These are phyloP conservation scores for Himalopsyche kuldschensis DNA, from an alignment of 2,888 invertebrate species.

Conservation along the genomic window DNA sequence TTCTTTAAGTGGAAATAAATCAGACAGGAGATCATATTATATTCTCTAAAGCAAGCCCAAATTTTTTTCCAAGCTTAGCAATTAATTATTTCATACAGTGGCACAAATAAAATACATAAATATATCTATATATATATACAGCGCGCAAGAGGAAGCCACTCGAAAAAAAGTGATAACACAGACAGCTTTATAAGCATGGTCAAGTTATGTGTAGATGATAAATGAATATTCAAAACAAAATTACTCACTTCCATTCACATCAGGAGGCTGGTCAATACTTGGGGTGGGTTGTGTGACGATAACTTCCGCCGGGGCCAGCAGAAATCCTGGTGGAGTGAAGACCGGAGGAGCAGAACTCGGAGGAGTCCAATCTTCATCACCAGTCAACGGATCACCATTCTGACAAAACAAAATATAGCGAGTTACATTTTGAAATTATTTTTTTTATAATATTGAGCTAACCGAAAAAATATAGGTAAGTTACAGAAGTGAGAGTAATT, in stretches of 20 bases:
- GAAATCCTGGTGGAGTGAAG: conserved; percentile 69
- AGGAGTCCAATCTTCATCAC: conserved; percentile 69
- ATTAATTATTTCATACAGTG: neutral
- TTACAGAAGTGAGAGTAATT: too few species aligned
- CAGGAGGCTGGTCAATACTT: conserved; percentile 35
- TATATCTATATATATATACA: neutral
- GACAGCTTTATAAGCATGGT: too few species aligned
- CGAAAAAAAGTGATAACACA: conserved; percentile 35
- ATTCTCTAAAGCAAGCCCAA: too few species aligned
- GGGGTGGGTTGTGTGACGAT: conserved; percentile 60
- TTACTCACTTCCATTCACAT: conserved; percentile 43
- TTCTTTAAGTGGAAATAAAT: too few species aligned
- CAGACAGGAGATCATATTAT: too few species aligned
- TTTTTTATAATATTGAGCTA: too few species aligned
- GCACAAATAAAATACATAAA: neutral
- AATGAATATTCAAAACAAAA: too few species aligned
- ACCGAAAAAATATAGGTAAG: too few species aligned
- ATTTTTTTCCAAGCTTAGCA: neutral
- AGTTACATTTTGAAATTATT: too few species aligned
- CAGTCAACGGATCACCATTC: conserved; percentile 74
- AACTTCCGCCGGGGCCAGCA: conserved; percentile 52
- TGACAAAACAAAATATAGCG: conserved; percentile 35
- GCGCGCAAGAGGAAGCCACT: conserved; percentile 35
- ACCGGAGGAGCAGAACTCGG: conserved; percentile 77
- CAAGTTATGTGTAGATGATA: too few species aligned